Base-by-base conservation (phyloP, 2,797 vertebrate genomes). In the Lacerta agilis region DNA sequence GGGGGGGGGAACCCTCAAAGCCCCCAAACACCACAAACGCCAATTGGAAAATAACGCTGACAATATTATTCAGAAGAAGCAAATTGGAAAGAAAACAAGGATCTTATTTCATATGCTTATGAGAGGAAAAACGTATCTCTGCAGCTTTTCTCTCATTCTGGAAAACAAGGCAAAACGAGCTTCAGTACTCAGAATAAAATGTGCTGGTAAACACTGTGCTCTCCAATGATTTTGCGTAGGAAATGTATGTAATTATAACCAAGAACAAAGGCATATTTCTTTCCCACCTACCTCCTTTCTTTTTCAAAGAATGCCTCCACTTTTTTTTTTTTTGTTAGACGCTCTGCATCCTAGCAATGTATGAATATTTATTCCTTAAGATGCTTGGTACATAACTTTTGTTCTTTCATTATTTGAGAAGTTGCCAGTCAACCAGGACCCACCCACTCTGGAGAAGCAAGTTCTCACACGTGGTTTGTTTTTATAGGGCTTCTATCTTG, bases 391-490 rank as follows among this genome's bases (percentile, higher is more conserved):
- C 8, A 2, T 49, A 45, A 72, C 66, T 71, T 83, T 85, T 85
- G 64, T 45, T 81, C 81, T 75, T 81, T 43, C n/a, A 0, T 0
- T 20, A 23, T 79, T 49, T n/a, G 13, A 67, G 1, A 5, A 23
- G 5, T 43, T 29, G 0, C 0, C 67, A 72, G 75, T 15, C 69
- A 75, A 25, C 23, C 78, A 23, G 1, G 79, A 79, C n/a, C 75
- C 73, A 49, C 29, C 1, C 33, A 4, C 27, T 18, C 1, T 2
- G 20, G 43, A 49, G 49, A 89, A 89, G 81, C 88, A 88, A 88
- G 91, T 87, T 91, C 13, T 79, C 41, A 71, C 86, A 78, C 87
- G 93, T 82, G 90, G 87, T 82, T 61, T 91, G 36, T 82, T 93
- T 91, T 87, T 29, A n/a, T 23, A 2, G 0, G 25, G 15, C 66